Evolutionary conservation across 2,888 invertebrate species (phyloP), one percentile per base, ranked within the genome.

Genomic region (Nasonovia ribisnigri): DNA sequence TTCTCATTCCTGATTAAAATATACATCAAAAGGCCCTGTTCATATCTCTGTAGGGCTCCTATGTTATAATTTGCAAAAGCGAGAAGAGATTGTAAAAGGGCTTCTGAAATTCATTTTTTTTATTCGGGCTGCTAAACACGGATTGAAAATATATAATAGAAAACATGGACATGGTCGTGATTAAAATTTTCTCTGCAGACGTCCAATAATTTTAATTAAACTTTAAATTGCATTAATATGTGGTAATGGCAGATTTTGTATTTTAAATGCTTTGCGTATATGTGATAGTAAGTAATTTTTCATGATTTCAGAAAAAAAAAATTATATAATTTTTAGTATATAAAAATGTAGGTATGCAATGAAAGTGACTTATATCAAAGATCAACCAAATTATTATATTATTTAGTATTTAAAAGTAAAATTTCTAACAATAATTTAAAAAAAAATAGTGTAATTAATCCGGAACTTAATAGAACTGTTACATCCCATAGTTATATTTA

Each of bases 1-100:
- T 87, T 60, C n/a, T 36, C 86, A 48, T 92, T 87, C 16, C 16
- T 92, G 92, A 92, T 92, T 92, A 92, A 92, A 92, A 92, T 87
- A 92, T 42, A 92, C 92, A 92, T 92, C 92, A 92, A 92, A 92
- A 92, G 87, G 60, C 36, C 57, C 1, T 42, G 60, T 67, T 92
- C 60, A 60, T 60, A 67, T 87, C 36, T 4, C 36, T 60, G n/a
- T 87, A 48, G 42, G 43, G 5, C 54, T 60, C n/a, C 57, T 13
- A 60, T 84, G 29, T 84, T 84, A 84, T 54, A 84, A 91, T 91
- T 84, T 43, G 36, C 67, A 87, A 87, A 77, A 87, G 36, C n/a
- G 51, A 84, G 54, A 84, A 84, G 29, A 42, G 51, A 84, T 54
- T 51, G 20, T 43, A 42, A 84, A 91, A 43, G 24, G 42, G 54